Base-by-base conservation (phyloP, 2,797 vertebrate genomes). In the Petrocephalus schoutedeni region DNA sequence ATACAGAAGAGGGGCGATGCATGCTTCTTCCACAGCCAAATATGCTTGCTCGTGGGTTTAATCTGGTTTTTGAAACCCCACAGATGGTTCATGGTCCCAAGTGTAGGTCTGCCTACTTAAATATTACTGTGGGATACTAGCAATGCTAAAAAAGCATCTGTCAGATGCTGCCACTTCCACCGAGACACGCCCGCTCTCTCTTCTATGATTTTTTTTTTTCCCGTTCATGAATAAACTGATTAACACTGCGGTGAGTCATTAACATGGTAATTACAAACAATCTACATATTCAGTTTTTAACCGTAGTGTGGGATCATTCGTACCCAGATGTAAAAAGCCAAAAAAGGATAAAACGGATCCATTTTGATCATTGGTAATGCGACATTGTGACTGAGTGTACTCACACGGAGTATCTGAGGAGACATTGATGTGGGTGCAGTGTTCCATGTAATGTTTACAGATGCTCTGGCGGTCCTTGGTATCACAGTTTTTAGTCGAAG, bases 211-310 rank as follows among this genome's bases (percentile, higher is more conserved):
- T 87, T 87, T 23, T 82, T 23, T 82, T 87, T 71, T 36, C 4
- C 6, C 77, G 91, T 91, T 90, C 94, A 92, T 91, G 92, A 92
- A 94, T 92, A 91, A 95, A 93, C 92, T 94, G 92, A 96, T 95
- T 95, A 94, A 92, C 93, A 94, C 94, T 91, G 91, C 93, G 93
- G 94, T 94, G 92, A 93, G 91, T 93, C 92, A 94, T 96, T 95
- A 94, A 94, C 90, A 95, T 95, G 95, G 91, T 93, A 94, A 96
- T 95, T 92, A 92, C 90, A 92, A 93, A 93, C 91, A 92, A 92
- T 92, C 91, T 92, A 90, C 92, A 94, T 95, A 93, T 95, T 95
- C 94, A 94, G 94, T 95, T 94, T 92, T 94, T 93, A 87, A 93
- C 93, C 92, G 89, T 91, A 87, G 21, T 89, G 51, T 53, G 77